A percentile compares a stretch with the other conserved stretches of the same genome.
Evolutionary conservation across 2,797 vertebrate genomes (phyloP).

Genomic region (Neoniphon sammara): DNA sequence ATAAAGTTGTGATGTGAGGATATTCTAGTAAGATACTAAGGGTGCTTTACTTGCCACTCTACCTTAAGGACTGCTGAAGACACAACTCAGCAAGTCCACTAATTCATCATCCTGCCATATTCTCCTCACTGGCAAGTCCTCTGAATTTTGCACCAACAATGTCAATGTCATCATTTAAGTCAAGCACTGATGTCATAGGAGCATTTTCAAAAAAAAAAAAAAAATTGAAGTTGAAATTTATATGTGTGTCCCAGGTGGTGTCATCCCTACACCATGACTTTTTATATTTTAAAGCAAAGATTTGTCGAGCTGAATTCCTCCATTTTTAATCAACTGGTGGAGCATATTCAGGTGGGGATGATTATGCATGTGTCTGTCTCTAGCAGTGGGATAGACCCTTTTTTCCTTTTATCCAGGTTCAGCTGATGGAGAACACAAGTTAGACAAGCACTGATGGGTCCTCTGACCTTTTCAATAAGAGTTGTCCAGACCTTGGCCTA

Average conservation of each 20-base stretch:
- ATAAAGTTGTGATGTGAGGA: slow-evolving; percentile 62
- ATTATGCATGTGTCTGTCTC: slow-evolving; percentile 75
- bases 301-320: slow-evolving; percentile 58
- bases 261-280: slow-evolving; percentile 60
- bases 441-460: slow-evolving; percentile 77
- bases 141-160: slow-evolving; percentile 69
- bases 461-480: slow-evolving; percentile 66
- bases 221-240: slow-evolving; percentile 50
- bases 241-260: slow-evolving; percentile 48
- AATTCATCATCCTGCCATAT: slow-evolving; percentile 59
- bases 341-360: slow-evolving; percentile 63
- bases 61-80: slow-evolving; percentile 75
- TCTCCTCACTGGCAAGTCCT: slow-evolving; percentile 62
- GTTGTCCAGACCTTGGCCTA: slow-evolving; percentile 61
- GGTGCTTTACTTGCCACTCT: slow-evolving; percentile 81
- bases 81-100: slow-evolving; percentile 62
- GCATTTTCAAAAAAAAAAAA: slow-evolving; percentile 36
- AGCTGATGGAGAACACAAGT: slow-evolving; percentile 55
- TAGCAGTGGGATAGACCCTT: slow-evolving; percentile 51
- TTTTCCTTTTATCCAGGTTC: slow-evolving; percentile 70
- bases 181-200: slow-evolving; percentile 73
- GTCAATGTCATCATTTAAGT: slow-evolving; percentile 59
- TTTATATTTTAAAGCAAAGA: slow-evolving; percentile 65
- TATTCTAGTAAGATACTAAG: slow-evolving; percentile 69
- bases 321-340: slow-evolving; percentile 68